Conservation (phyloP, 2,888 invertebrate genomes). For the Sphecodes monilicornis region DNA sequence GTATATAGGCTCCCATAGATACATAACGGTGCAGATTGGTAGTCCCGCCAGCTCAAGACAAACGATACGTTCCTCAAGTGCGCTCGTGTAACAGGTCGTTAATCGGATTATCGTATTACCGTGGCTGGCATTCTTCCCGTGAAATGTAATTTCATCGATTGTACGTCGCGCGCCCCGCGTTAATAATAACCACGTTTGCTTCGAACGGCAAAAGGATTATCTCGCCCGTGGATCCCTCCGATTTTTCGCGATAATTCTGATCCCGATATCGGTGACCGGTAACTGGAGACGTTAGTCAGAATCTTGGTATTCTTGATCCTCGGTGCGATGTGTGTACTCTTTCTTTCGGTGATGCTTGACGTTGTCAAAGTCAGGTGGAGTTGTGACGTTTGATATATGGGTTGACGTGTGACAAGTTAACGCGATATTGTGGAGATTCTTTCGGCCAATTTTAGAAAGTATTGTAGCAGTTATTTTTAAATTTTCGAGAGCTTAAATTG, state of each 20-base stretch:
- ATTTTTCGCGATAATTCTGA: background rate
- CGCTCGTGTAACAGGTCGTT: conserved; percentile 68
- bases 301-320: background rate
- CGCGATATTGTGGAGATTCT: too few relatives aligned
- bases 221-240: background rate
- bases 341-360: too few relatives aligned
- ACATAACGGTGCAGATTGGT: conserved; percentile 46
- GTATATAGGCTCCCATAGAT: conserved; percentile 39
- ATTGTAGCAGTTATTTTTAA: too few relatives aligned
- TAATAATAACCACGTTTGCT: conserved; percentile 60
- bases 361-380: too few relatives aligned
- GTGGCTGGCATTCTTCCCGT: conserved; percentile 58
- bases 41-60: conserved; percentile 50
- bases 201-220: conserved; percentile 47
- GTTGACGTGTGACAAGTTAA: too few relatives aligned
- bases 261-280: background rate
- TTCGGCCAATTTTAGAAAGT: too few relatives aligned
- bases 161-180: conserved; percentile 28
- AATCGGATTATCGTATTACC: conserved; percentile 72
- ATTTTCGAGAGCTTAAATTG: too few relatives aligned
- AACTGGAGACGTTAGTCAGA: background rate
- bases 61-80: conserved; percentile 67
- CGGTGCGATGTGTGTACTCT: background rate
- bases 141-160: conserved; percentile 71
- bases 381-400: too few relatives aligned